Base-by-base conservation (phyloP, 2,797 vertebrate species). In the Tauraco hartlaubi region DNA sequence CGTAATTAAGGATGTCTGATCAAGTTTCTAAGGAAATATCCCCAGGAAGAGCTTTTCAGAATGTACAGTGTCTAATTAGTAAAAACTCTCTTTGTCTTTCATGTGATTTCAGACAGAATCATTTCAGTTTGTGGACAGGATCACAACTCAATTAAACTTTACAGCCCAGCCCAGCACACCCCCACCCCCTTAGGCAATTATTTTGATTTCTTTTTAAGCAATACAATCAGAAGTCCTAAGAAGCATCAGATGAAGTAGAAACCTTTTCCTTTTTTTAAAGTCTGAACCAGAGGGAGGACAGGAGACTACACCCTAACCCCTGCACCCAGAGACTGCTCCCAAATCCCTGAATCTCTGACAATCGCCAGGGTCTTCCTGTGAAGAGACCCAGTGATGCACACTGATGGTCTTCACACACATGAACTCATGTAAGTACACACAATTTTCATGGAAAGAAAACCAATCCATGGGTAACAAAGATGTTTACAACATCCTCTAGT, bases 401-500 rank as follows among this genome's bases (percentile, higher is more conserved):
- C 4, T 33, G 15, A 3, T 55, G 31, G 8, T 74, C 35, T 78
- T 78, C 29, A 19, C 13, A 33, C 11, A 55, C 15, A 4, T 0
- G 1, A 3, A 9, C 8, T 39, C 25, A 52, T 11, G n/a, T 5
- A 61, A 69, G 5, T 3, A 4, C 12, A 31, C 14, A 12, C 3
- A 39, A 13, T 14, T 76, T 88, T 88, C 39, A 28, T 39, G 35
- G 49, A 79, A 79, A 82, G 15, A 61, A 88, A 61, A 33, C 0
- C 3, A 56, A 20, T 1, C 1, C 0, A 4, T 66, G 31, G 26
- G 4, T 3, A 68, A 28, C 10, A 49, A 64, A n/a, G 16, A 9
- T 20, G 10, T 67, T 74, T 52, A 28, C 20, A 26, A 26, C 14
- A 14, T 67, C n/a, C 25, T 80, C 9, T 16, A 20, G 6, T 12